A percentile compares a stretch with the other conserved stretches of the same genome.
Conservation (phyloP, 30 jellyfish, hydroid and myxozoan genomes). For the Nemopilema nomurai region DNA sequence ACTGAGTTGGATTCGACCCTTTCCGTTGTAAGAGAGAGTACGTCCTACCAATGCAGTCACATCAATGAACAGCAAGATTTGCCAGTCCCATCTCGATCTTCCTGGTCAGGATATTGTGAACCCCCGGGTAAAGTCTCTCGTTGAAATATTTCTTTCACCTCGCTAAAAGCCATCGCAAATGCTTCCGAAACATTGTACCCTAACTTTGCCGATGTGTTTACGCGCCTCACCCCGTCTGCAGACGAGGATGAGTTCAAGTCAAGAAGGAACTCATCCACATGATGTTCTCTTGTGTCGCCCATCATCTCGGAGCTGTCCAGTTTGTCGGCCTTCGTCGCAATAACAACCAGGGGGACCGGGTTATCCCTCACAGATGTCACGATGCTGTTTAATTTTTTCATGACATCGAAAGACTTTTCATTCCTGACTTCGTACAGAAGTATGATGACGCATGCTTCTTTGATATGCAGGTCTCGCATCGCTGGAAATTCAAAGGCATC, state of each 20-base stretch:
- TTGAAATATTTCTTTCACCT: constrained; percentile 10
- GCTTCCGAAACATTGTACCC: constrained; percentile 50
- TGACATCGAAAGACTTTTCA: constrained; percentile 49
- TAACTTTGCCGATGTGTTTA: constrained; percentile 44
- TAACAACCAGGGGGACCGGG: constrained; percentile 41
- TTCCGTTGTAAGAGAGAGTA: too few relatives aligned
- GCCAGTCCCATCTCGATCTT: not conserved
- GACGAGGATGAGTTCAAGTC: constrained; percentile 30
- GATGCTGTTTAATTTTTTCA: constrained; percentile 40
- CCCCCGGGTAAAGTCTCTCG: constrained; percentile 6
- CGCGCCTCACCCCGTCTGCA: constrained; percentile 32
- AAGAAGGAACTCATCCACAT: constrained; percentile 45
- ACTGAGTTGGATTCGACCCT: too few relatives aligned
- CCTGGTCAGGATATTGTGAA: not conserved
- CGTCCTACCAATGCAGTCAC: not conserved
- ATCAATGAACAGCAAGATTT: not conserved
- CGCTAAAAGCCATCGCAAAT: constrained; percentile 18
- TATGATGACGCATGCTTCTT: constrained; percentile 40
- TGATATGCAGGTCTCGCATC: constrained; percentile 46
- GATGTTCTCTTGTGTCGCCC: constrained; percentile 22
- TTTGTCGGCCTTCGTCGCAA: constrained; percentile 58
- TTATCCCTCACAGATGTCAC: constrained; percentile 27
- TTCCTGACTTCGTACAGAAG: constrained; percentile 49
- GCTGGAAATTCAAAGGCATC: constrained; percentile 69
- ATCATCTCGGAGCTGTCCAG: constrained; percentile 42